These are phyloP conservation scores for Papilio glaucus DNA, from an alignment of 1,140 invertebrate genomes.

Conservation along the genomic window DNA sequence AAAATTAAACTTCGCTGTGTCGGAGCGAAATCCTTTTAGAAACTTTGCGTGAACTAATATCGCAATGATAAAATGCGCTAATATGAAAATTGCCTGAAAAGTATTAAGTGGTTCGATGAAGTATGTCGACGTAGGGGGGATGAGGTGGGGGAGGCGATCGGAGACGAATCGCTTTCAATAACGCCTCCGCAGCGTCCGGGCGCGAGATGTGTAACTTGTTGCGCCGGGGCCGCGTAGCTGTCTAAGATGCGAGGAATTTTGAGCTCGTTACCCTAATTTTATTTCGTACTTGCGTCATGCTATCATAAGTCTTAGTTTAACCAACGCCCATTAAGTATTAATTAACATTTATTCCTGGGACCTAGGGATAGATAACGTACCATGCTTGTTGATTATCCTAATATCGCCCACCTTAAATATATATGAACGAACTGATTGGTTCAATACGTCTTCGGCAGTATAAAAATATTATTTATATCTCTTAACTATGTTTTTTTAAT, in stretches of 20 bases:
- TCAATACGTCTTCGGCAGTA: no score
- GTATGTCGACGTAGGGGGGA: slow-evolving; percentile 5
- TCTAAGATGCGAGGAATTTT: slow-evolving; percentile 13
- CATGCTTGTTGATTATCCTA: no score
- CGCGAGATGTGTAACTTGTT: slow-evolving; percentile 67
- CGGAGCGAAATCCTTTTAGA: slow-evolving; percentile 41
- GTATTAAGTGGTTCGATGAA: slow-evolving; percentile 39
- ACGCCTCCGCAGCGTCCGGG: slow-evolving; percentile 54
- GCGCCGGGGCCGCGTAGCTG: slow-evolving; percentile 48
- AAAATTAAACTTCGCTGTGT: slow-evolving; percentile 44
- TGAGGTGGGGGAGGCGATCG: slow-evolving; percentile 42
- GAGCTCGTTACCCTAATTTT: slow-evolving; percentile 16
- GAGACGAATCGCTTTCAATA: slow-evolving; percentile 65
- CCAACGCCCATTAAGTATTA: not conserved
- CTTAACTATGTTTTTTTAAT: no score
- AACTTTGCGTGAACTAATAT: slow-evolving; percentile 43
- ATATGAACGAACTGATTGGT: no score
- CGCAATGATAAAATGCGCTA: slow-evolving; percentile 45
- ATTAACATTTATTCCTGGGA: not conserved
- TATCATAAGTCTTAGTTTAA: not conserved
- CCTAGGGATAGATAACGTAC: no score
- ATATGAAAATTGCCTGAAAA: slow-evolving; percentile 46
- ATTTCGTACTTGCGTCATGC: not conserved
- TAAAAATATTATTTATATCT: no score
- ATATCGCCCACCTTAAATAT: no score